Base-by-base conservation (phyloP, 1,140 invertebrate species). In the Antheraea mylitta region DNA sequence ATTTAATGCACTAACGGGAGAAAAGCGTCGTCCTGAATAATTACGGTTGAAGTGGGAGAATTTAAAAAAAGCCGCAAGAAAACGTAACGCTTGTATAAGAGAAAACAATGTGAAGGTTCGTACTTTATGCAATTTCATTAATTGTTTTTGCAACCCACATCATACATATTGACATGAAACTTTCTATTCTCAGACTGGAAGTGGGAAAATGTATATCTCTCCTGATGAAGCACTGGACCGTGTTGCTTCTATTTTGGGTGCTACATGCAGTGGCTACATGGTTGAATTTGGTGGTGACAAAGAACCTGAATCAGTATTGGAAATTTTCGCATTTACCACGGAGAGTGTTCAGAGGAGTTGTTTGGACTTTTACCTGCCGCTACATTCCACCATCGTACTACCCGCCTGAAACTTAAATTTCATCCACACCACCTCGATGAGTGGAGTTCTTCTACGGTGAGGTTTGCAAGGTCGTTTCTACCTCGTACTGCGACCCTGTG, bases 161-260 rank as follows among this genome's bases (percentile, higher is more conserved):
- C 38, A 42, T 67, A 67, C n/a, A 67, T 42, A 60, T 38, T 67
- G 38, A 38, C 6, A 59, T 18, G 60, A 13, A 59, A 18, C n/a
- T 67, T 42, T 37, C 60, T 42, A 38, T 67, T 64, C 58, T 9
- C 62, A 69, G 68, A 69, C 68, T 58, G 68, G 68, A 22, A 60
- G 67, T 48, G 68, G 68, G 2, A 64, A 64, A 30, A 13, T n/a
- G 18, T 69, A 63, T 38, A 64, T 69, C 22, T 62, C 68, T 7
- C 68, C 68, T 37, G 63, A 70, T 70, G 68, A 70, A 11, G 58
- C 58, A 65, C 53, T 70, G 62, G 68, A 70, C 62, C 48, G 58
- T 38, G 68, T 70, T 18, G 68, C 53, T 45, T 64, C 68, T 18
- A 70, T 60, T 16, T 48, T 70, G 42, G 68, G 68, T 30, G 22